Percentiles rank a stretch among this genome's conserved stretches.
These are phyloP conservation scores for Sapayoa aenigma DNA, from an alignment of 2,113 vertebrate genomes.

Conservation along the genomic window DNA sequence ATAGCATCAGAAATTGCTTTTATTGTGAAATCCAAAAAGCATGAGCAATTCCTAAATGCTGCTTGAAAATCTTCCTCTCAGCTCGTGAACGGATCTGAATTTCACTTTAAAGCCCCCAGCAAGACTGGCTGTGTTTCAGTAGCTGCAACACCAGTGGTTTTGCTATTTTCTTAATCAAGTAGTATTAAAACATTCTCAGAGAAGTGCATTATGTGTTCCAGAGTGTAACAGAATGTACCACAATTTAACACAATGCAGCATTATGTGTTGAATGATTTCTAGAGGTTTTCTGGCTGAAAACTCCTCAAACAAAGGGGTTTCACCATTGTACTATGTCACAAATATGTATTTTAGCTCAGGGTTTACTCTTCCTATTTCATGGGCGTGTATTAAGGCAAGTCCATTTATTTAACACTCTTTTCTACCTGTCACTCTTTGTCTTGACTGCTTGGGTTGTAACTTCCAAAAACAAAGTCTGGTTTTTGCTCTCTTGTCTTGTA, in stretches of 20 bases:
- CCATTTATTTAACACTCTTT: neutral
- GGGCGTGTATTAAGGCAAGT: neutral
- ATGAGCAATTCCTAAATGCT: neutral
- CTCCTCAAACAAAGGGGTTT: neutral
- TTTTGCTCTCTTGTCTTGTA: neutral
- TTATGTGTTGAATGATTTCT: neutral
- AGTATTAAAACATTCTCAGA: neutral
- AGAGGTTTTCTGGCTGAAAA: neutral
- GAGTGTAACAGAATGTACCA: neutral
- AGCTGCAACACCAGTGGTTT: neutral
- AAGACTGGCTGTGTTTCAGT: neutral
- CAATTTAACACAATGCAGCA: neutral
- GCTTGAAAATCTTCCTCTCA: neutral
- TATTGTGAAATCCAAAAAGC: neutral
- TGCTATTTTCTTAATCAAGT: constrained; percentile 5
- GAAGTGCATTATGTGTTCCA: neutral
- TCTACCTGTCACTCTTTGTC: neutral
- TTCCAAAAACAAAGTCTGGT: neutral
- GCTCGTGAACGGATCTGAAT: neutral
- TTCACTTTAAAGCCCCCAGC: neutral
- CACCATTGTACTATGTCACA: neutral
- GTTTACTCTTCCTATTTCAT: neutral
- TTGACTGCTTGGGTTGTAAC: neutral
- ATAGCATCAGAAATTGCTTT: neutral
- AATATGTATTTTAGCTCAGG: neutral